phyloP scores from a whole-genome alignment of 2,113 vertebrate genomes.

The Gobius niger region DNA sequence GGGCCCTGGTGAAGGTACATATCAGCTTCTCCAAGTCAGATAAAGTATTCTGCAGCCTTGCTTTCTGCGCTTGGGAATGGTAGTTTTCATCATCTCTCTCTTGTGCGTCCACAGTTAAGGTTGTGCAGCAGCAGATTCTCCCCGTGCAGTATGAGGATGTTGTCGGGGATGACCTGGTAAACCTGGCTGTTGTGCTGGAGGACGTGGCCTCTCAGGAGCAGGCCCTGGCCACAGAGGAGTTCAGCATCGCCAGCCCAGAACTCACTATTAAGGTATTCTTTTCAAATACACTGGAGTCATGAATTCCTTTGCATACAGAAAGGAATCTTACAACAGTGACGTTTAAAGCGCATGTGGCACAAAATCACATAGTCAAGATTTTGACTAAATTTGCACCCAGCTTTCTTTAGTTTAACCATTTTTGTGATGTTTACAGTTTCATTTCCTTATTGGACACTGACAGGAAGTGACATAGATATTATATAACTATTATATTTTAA shows the following conservation, averaged over 20 bases:
- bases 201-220: conserved; percentile 58
- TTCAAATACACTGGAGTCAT: too few relatives aligned
- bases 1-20: conserved; percentile 65
- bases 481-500: too few relatives aligned
- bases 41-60: neutral
- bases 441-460: too few relatives aligned
- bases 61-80: neutral
- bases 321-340: too few relatives aligned
- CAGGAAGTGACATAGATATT: too few relatives aligned
- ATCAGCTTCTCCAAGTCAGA: neutral
- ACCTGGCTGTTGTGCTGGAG: conserved; percentile 74
- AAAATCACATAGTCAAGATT: too few relatives aligned
- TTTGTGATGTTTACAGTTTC: too few relatives aligned
- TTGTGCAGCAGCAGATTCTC: conserved; percentile 61
- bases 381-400: too few relatives aligned
- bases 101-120: conserved; percentile 49
- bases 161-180: conserved; percentile 67
- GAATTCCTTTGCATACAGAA: too few relatives aligned
- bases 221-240: conserved; percentile 71
- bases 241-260: conserved; percentile 64
- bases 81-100: neutral
- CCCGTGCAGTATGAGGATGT: conserved; percentile 48
- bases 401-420: too few relatives aligned
- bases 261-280: conserved; percentile 67
- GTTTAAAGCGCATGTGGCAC: too few relatives aligned